A percentile compares a stretch with the other conserved stretches of the same genome.
Conservation (phyloP, 1,140 invertebrate genomes). For the Zaprionus gabonicus region DNA sequence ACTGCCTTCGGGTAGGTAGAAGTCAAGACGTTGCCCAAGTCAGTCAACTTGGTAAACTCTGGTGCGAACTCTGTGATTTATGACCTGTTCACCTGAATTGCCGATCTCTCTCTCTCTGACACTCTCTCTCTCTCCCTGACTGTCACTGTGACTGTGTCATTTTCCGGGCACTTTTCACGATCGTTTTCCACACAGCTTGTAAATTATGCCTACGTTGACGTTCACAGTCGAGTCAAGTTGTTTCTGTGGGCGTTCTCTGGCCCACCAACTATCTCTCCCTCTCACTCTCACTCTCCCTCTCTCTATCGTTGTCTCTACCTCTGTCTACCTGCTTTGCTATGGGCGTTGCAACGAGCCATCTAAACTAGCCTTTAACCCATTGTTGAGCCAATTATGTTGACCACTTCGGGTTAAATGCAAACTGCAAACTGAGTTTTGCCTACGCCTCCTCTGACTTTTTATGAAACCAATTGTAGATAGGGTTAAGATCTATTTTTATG, state of each 20-base stretch:
- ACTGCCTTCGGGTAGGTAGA: background rate
- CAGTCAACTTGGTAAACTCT: conserved; percentile 65
- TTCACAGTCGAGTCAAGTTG: conserved; percentile 72
- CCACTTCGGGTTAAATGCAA: conserved; percentile 74
- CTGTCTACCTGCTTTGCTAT: background rate
- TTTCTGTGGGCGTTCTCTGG: conserved; percentile 75
- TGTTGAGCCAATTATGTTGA: conserved; percentile 70
- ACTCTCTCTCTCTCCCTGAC: background rate
- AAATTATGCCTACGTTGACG: conserved; percentile 71
- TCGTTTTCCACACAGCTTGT: conserved; percentile 52
- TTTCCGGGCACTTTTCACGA: conserved; percentile 49
- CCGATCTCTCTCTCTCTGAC: background rate
- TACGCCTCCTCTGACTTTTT: conserved; percentile 63
- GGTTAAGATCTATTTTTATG: conserved; percentile 16
- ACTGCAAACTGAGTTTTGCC: background rate
- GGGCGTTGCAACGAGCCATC: conserved; percentile 51
- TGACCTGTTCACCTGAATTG: conserved; percentile 69
- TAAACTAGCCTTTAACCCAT: conserved; percentile 70
- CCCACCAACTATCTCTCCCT: background rate
- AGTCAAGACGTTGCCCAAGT: conserved; percentile 71
- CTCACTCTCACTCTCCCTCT: background rate
- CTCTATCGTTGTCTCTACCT: background rate
- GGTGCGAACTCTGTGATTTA: conserved; percentile 60
- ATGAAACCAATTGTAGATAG: conserved; percentile 32
- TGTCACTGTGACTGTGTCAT: conserved; percentile 50